Evolutionary conservation across 1,140 invertebrate species (phyloP), one percentile per base, ranked within the genome.

Genomic region (Brachionus angularis): DNA sequence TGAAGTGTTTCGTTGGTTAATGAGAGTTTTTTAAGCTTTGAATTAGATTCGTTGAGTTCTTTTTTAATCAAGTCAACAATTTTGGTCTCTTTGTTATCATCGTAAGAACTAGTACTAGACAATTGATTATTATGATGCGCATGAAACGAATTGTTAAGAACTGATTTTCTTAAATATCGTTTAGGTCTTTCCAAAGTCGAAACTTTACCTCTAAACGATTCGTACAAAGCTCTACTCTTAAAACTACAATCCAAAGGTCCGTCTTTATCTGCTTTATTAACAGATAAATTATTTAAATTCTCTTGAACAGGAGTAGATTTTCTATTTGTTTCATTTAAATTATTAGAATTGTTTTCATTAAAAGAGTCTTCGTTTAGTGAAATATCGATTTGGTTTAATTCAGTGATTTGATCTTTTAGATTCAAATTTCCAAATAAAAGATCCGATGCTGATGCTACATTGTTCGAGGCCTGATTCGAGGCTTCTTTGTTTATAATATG

Each of bases 121-220:
- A n/a, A n/a, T n/a, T n/a, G n/a, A n/a, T n/a, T n/a, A n/a, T n/a
- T n/a, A n/a, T n/a, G n/a, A n/a, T n/a, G n/a, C n/a, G n/a, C n/a
- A n/a, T n/a, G n/a, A 58, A 58, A 58, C 53, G 53, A 58, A 39
- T 58, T 31, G 21, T 50, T 50, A 2, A 67, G n/a, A 4, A 67
- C 18, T n/a, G 62, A 47, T 29, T 67, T 67, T 67, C 62, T 67
- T 5, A 21, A 16, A 18, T 58, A 34, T 5, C 4, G 8, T 12
- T 67, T 67, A 5, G 46, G 67, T 44, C 67, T 50, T 50, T 70
- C 67, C 25, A 70, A 5, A 29, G 67, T 70, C n/a, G 33, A 44
- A 0, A 50, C 12, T 70, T 70, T 70, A 16, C 67, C 67, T 8
- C 67, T 18, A 44, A 70, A 70, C 1, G 67, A 70, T 16, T 50